These are phyloP conservation scores for Epinotia bilunana DNA, from an alignment of 2,888 invertebrate species.

Conservation along the genomic window DNA sequence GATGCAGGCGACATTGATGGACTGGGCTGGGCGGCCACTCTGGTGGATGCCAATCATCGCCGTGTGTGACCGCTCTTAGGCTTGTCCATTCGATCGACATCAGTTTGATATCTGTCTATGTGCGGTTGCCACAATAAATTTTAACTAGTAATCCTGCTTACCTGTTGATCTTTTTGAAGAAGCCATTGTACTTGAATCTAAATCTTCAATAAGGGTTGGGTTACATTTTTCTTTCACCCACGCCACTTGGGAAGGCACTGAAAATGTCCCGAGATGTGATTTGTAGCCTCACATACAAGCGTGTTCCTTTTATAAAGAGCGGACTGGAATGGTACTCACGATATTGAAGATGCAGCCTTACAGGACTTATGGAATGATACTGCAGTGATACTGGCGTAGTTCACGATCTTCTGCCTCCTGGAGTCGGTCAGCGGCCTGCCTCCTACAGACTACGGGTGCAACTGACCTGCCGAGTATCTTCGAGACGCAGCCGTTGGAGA, in stretches of 20 bases:
- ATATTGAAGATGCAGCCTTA: not conserved
- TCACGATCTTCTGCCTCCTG: conserved; percentile 98
- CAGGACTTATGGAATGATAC: not conserved
- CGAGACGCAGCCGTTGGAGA: conserved; percentile 99
- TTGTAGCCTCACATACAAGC: not conserved
- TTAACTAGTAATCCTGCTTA: not conserved
- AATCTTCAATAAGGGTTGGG: too few relatives aligned
- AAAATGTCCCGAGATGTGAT: too few relatives aligned
- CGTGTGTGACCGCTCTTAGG: too few relatives aligned
- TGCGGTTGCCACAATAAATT: not conserved
- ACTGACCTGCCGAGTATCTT: conserved; percentile 98
- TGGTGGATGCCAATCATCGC: too few relatives aligned
- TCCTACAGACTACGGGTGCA: conserved; percentile 6
- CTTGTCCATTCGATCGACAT: not conserved
- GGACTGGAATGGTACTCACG: too few relatives aligned
- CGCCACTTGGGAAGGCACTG: too few relatives aligned
- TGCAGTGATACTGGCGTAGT: conserved; percentile 73
- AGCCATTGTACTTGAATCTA: too few relatives aligned
- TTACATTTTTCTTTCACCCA: too few relatives aligned
- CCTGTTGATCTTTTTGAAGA: too few relatives aligned
- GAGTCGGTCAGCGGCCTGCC: conserved; percentile 88
- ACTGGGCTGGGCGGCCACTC: too few relatives aligned
- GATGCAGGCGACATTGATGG: too few relatives aligned
- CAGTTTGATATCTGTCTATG: not conserved
- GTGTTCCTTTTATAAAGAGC: not conserved